Base-by-base conservation (phyloP, 2,797 vertebrate genomes). In the Rhabdomys pumilio region DNA sequence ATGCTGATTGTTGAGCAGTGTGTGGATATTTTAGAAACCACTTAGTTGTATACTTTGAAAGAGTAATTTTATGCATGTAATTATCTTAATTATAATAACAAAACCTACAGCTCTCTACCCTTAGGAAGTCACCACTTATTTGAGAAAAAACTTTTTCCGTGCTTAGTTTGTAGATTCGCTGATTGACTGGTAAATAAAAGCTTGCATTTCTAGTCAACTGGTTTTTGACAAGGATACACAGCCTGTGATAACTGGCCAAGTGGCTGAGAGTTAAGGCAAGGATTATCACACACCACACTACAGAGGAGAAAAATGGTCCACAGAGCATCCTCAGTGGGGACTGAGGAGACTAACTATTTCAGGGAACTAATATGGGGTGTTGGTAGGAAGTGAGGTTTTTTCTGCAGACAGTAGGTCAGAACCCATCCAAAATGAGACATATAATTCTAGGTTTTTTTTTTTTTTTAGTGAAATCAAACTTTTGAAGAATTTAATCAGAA, bases 401-500 rank as follows among this genome's bases (percentile, higher is more conserved):
- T 61, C 6, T 61, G 34, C 53, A 95, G 53, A 85, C 55, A 38
- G 0, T 17, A 79, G 34, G 44, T 87, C 81, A 96, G 38, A 88
- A 77, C 3, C 50, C 24, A 77, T 63, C 19, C 83, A 77, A 85
- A 88, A 50, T 57, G 10, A 50, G 38, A 95, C 63, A 87, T 89
- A 80, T 22, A 93, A 38, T 87, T 86, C 41, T 10, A 69, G 13
- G 29, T 3, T 7, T 12, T 59, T 41, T 14, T 95, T 80, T 53
- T 95, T 53, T 81, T 10, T 69, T 84, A 67, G 63, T 61, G 6
- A 93, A 79, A 63, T 94, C 1, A 95, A 91, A 79, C 84, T 22
- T 29, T 72, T 7, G 1, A 75, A 75, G 19, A 47, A n/a, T 92
- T 63, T 50, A 29, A 90, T 81, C 50, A 79, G 55, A 95, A 53